Conservation (phyloP, 2,888 invertebrate genomes). For the Pedicia rivosa region DNA sequence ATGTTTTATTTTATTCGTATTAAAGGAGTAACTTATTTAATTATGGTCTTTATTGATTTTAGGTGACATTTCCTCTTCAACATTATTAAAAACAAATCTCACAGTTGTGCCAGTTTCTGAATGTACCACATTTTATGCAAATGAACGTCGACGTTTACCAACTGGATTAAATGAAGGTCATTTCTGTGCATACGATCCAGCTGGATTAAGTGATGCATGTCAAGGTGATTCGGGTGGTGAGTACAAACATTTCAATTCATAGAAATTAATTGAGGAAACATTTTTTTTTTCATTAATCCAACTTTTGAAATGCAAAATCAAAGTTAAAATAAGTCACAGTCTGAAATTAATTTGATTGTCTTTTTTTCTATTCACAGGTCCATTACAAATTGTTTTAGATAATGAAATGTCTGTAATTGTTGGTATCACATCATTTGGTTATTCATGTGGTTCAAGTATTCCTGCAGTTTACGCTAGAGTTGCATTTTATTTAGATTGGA, state of each 20-base stretch:
- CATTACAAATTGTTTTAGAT: too few relatives aligned
- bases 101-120: conserved; percentile 10
- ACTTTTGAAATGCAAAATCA: too few relatives aligned
- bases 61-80: conserved; percentile 12
- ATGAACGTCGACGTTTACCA: conserved; percentile 7
- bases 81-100: conserved; percentile 15
- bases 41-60: conserved; percentile 6
- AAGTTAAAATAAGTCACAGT: too few relatives aligned
- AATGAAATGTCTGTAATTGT: conserved; percentile 16
- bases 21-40: conserved; percentile 2
- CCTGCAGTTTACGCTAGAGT: conserved; percentile 26
- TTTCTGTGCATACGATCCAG: conserved; percentile 16
- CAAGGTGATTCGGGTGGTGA: conserved; percentile 26
- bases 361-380: too few relatives aligned
- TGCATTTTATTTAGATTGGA: conserved; percentile 22
- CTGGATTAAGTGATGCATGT: conserved; percentile 19
- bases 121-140: conserved; percentile 12
- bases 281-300: background rate
- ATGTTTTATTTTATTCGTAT: conserved; percentile 5
- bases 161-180: conserved; percentile 12
- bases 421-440: conserved; percentile 23
- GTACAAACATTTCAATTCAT: background rate
- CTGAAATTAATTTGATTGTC: too few relatives aligned
- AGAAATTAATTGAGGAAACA: background rate
- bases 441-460: conserved; percentile 18